These are phyloP conservation scores for Etia nguti DNA, from an alignment of 2,113 vertebrate genomes.

Conservation along the genomic window DNA sequence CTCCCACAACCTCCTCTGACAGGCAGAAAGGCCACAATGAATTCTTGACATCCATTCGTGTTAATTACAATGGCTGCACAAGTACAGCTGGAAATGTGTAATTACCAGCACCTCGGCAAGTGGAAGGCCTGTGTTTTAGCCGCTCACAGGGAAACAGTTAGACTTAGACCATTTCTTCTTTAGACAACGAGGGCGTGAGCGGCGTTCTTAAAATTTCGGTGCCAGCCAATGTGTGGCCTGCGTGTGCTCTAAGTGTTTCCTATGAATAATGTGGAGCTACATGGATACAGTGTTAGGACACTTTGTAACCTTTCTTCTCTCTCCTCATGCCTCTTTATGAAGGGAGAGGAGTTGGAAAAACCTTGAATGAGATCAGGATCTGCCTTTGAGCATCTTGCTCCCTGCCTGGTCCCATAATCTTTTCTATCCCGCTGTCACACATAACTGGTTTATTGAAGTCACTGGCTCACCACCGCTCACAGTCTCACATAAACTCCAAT, in stretches of 20 bases:
- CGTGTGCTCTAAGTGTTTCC: neutral
- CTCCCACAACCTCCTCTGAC: conserved; percentile 11
- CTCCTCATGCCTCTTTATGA: neutral
- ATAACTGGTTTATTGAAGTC: conserved; percentile 12
- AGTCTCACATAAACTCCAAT: neutral
- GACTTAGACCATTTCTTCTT: neutral
- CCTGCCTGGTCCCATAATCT: conserved; percentile 1
- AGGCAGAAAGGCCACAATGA: conserved; percentile 46
- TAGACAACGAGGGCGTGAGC: neutral
- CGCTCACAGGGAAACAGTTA: neutral
- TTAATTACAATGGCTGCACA: conserved; percentile 68
- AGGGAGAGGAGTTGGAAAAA: neutral
- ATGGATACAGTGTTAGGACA: neutral
- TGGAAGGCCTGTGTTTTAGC: conserved; percentile 23
- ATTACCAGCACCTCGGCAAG: conserved; percentile 54
- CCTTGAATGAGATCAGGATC: neutral
- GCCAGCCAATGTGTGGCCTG: neutral
- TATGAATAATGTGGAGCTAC: neutral
- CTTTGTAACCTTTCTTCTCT: neutral
- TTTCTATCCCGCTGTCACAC: conserved; percentile 1
- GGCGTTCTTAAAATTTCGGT: neutral
- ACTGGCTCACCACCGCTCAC: neutral
- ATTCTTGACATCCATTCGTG: conserved; percentile 60
- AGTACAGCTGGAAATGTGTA: conserved; percentile 49
- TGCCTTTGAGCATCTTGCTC: neutral